Evolutionary conservation across 2,797 vertebrate genomes (phyloP), one percentile per base, ranked within the genome.

Genomic region (Percopsis omiscomaycus): DNA sequence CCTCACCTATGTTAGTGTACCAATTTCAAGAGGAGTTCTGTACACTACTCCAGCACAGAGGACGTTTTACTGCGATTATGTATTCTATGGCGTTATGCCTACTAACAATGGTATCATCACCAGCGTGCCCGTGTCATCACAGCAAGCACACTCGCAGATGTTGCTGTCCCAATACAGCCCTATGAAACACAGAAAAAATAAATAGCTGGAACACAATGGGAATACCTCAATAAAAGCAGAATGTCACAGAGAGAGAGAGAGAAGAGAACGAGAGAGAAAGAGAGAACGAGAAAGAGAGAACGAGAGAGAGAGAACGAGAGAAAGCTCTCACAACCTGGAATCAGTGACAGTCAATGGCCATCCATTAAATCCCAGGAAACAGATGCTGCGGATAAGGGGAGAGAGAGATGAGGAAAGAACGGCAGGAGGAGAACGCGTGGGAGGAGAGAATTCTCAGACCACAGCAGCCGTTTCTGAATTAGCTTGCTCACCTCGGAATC

Each of bases 401-500:
- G 60, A 54, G 68, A 51, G 68, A 32, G 30, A 55, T 10, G 45
- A 11, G 32, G 10, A 47, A 16, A n/a, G 29, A 55, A 45, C 10
- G 0, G 5, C 5, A 42, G 65, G 13, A 65, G 59, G 70, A 66
- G 74, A 57, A 58, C 28, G 74, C 55, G 81, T 80, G 64, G 75
- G 69, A 77, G 59, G 81, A 76, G 69, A 75, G 63, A 81, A 86
- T 85, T 82, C 83, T 67, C 66, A 75, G 68, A 66, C 65, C 68
- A 65, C 65, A 80, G 81, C 77, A 81, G 84, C 83, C 84, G 72
- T 6, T 77, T 76, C 55, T 84, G 64, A 72, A 77, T 81, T 55
- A 77, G 69, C 32, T 37, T 37, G 32, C 32, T 37, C 32, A 37
- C 32, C 32, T 37, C 32, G 5, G 3, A 37, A 37, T 37, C 8